Evolutionary conservation across 2,797 vertebrate species (phyloP).

Genomic region (Alfaro cultratus): DNA sequence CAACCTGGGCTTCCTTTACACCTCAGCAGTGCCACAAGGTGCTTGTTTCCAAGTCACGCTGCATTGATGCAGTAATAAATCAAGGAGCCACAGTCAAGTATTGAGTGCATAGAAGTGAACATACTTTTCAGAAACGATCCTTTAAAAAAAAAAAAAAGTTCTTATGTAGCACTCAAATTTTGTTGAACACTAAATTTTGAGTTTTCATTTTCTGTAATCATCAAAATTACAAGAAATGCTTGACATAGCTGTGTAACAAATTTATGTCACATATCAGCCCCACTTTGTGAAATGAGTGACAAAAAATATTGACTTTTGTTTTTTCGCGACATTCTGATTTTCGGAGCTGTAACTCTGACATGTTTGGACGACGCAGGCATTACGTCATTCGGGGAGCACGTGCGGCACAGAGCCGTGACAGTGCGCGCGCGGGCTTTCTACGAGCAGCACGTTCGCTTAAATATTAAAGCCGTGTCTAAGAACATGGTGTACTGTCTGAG

Average conservation of each 20-base stretch:
- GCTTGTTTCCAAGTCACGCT: not conserved
- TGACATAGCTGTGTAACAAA: not conserved
- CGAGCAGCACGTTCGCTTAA: not conserved
- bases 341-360: not conserved
- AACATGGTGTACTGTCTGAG: not conserved
- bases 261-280: not conserved
- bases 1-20: not conserved
- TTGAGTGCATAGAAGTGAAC: not conserved
- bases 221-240: not conserved
- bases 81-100: not conserved
- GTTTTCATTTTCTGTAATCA: not conserved
- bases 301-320: not conserved
- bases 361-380: not conserved
- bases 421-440: not conserved
- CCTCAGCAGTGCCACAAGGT: not conserved
- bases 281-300: not conserved
- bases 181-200: not conserved
- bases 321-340: not conserved
- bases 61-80: not conserved
- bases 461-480: not conserved
- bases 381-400: not conserved
- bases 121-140: not conserved
- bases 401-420: not conserved
- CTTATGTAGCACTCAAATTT: not conserved
- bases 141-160: not conserved